Conservation (phyloP, 1,140 invertebrate species). For the Coboldia fuscipes region DNA sequence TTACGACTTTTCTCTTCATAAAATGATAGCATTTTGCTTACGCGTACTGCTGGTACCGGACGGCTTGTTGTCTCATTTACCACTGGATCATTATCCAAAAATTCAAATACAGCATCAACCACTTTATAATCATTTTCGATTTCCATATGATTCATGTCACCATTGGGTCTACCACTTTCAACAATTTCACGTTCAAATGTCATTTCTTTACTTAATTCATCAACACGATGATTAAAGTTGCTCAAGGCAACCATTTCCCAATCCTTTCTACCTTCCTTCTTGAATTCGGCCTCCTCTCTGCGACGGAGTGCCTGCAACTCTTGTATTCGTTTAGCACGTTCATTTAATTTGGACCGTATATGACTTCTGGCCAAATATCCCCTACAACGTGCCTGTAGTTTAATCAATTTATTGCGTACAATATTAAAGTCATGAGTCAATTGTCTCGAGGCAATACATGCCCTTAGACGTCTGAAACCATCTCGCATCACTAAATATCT, state of each 20-base stretch:
- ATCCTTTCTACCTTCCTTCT: constrained; percentile 37
- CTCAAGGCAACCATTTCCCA: constrained; percentile 43
- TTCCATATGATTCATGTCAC: constrained; percentile 9
- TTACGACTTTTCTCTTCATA: constrained; percentile 15
- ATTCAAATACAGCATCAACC: constrained; percentile 32
- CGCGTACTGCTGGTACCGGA: constrained; percentile 6
- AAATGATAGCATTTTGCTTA: constrained; percentile 18
- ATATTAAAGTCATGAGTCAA: constrained; percentile 49
- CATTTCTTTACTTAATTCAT: constrained; percentile 27
- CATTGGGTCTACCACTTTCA: constrained; percentile 12
- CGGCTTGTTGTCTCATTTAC: constrained; percentile 16
- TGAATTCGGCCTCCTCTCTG: constrained; percentile 36
- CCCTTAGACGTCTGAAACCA: constrained; percentile 68
- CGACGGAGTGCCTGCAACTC: constrained; percentile 24
- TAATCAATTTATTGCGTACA: constrained; percentile 41
- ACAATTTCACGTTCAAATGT: constrained; percentile 15
- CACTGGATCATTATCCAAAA: constrained; percentile 26
- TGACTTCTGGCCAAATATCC: constrained; percentile 44
- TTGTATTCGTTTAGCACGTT: constrained; percentile 7
- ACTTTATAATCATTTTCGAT: constrained; percentile 28
- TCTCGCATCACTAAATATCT: constrained; percentile 45
- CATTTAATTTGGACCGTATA: too few relatives aligned
- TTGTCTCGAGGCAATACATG: constrained; percentile 56
- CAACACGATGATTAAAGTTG: constrained; percentile 41
- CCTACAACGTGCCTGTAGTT: constrained; percentile 45